Percentiles rank a stretch among this genome's conserved stretches.
Evolutionary conservation across 2,113 vertebrate genomes (phyloP).

Genomic region (Cnemophilus loriae): DNA sequence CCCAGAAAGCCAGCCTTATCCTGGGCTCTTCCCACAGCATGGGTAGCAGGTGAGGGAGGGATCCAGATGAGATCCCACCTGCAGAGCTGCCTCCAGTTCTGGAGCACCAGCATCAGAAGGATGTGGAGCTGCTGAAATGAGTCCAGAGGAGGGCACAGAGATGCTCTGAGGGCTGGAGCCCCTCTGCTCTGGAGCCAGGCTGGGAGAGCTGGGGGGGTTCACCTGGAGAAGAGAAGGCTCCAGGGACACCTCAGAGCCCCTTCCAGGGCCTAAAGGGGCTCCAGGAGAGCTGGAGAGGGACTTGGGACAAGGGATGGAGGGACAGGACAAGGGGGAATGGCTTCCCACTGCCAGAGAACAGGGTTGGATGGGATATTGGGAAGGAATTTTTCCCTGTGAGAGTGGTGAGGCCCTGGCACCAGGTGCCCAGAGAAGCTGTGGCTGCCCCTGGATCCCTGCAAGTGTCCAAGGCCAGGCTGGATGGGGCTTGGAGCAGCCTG

Average conservation of each 20-base stretch:
- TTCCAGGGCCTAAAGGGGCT: not conserved
- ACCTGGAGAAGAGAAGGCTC: not conserved
- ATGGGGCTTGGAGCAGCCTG: fast-evolving
- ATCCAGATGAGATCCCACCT: not conserved
- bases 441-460: not conserved
- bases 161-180: not conserved
- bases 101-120: not conserved
- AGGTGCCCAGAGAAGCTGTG: not conserved
- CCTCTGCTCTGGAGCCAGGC: not conserved
- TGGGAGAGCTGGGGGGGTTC: not conserved
- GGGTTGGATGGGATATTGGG: not conserved
- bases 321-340: not conserved
- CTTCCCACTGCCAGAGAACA: not conserved
- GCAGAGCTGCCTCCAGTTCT: not conserved
- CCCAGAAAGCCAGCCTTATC: not conserved
- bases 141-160: fast-evolving
- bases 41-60: not conserved
- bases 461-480: not conserved
- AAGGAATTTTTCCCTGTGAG: not conserved
- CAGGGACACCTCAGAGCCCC: not conserved
- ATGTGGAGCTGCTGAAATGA: fast-evolving
- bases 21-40: not conserved
- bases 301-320: not conserved
- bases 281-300: not conserved
- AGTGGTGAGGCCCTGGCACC: not conserved